Evolutionary conservation across 1,140 invertebrate genomes (phyloP).

Genomic region (Calliphora vicina): DNA sequence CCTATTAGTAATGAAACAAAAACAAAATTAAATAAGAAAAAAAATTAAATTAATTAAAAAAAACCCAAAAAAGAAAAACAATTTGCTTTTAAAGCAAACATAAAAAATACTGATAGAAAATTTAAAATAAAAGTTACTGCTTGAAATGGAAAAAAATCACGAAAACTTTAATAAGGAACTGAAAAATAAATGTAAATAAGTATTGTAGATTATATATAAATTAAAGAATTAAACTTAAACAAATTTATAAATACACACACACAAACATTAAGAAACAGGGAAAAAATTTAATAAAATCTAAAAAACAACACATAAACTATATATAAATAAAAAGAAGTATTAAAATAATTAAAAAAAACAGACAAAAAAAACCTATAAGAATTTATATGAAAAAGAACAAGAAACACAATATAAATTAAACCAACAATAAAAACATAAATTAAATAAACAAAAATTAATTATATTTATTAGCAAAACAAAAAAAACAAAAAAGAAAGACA

Average conservation of each 20-base stretch:
- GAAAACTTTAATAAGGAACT: conserved; percentile 18
- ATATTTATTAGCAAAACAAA: conserved; percentile 47
- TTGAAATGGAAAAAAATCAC: conserved; percentile 36
- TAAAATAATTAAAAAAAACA: conserved; percentile 45
- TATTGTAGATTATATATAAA: neutral
- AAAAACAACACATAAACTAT: neutral
- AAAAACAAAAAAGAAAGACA: conserved; percentile 52
- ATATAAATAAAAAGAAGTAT: conserved; percentile 48
- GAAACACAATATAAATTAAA: conserved; percentile 19
- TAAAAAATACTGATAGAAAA: conserved; percentile 18
- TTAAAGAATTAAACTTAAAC: conserved; percentile 50
- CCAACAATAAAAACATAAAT: conserved; percentile 40
- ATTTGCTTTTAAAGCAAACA: conserved; percentile 22
- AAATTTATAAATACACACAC: conserved; percentile 40
- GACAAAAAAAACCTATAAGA: conserved; percentile 39
- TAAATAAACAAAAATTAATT: conserved; percentile 48
- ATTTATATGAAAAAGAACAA: conserved; percentile 40
- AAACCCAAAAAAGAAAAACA: conserved; percentile 22
- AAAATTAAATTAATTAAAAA: conserved; percentile 37
- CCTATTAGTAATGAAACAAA: conserved; percentile 60
- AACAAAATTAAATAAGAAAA: conserved; percentile 31
- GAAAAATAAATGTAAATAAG: conserved; percentile 16
- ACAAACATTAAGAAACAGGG: conserved; percentile 27
- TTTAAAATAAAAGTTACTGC: conserved; percentile 31
- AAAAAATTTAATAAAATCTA: neutral